Conservation (phyloP, 2,113 vertebrate genomes). For the Actenoides hombroni region DNA sequence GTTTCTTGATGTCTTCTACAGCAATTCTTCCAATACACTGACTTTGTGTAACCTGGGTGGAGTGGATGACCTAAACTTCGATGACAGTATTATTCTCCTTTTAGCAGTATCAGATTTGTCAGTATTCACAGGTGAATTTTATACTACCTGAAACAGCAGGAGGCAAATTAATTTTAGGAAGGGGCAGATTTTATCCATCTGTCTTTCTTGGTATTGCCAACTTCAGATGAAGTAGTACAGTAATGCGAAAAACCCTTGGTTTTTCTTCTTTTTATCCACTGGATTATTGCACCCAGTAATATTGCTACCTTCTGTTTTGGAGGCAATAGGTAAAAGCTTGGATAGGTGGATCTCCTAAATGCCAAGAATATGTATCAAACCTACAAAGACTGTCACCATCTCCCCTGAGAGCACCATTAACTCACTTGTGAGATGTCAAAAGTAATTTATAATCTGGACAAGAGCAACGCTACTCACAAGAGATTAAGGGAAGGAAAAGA, state of each 20-base stretch:
- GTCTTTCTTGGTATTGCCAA: background rate
- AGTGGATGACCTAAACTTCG: background rate
- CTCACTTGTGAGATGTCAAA: background rate
- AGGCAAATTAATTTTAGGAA: background rate
- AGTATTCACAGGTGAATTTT: background rate
- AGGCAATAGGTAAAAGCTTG: background rate
- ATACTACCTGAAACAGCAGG: background rate
- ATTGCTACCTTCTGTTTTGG: background rate
- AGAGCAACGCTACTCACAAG: background rate
- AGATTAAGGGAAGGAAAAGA: background rate
- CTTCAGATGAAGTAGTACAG: background rate
- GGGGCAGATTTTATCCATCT: background rate
- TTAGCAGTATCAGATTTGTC: background rate
- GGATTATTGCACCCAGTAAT: background rate
- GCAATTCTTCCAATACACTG: fast-evolving
- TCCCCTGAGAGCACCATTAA: background rate
- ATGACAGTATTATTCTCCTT: background rate
- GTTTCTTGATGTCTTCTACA: background rate
- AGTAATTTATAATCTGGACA: background rate
- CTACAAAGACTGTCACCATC: background rate
- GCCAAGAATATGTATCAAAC: background rate
- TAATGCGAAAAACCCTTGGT: background rate
- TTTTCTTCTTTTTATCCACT: background rate
- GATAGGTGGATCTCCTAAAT: background rate
- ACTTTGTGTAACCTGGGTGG: background rate